Percentiles rank a stretch among this genome's conserved stretches.
Evolutionary conservation across 1,140 invertebrate species (phyloP).

Genomic region (Maconellicoccus hirsutus): DNA sequence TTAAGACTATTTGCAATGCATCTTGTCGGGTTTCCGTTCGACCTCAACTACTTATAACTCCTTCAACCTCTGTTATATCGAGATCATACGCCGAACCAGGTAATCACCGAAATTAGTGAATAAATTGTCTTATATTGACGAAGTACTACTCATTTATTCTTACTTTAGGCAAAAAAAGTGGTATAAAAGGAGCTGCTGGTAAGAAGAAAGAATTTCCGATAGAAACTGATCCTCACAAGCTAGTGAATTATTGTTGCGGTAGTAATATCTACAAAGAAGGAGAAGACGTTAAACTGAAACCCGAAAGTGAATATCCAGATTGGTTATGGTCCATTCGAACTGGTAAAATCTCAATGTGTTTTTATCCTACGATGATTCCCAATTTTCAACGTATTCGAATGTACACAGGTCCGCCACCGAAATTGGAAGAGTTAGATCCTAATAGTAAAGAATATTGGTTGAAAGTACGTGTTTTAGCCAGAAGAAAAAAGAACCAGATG

Average conservation of each 20-base stretch:
- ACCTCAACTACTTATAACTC: no score
- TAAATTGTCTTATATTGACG: no score
- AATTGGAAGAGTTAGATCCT: constrained; percentile 63
- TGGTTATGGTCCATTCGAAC: constrained; percentile 75
- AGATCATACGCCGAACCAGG: no score
- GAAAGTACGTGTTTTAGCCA: constrained; percentile 45
- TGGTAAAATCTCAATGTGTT: constrained; percentile 30
- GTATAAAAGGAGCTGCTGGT: constrained; percentile 41
- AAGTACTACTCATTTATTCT: no score
- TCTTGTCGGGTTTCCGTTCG: no score
- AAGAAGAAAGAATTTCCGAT: constrained; percentile 68
- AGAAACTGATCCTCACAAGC: constrained; percentile 69
- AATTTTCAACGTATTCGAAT: background rate
- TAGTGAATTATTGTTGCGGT: constrained; percentile 74
- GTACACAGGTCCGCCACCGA: constrained; percentile 39
- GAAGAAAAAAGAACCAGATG: constrained; percentile 48
- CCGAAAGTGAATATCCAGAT: constrained; percentile 81
- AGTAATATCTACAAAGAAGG: constrained; percentile 64
- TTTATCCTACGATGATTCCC: background rate
- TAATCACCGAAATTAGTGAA: no score
- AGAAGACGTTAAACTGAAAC: constrained; percentile 70
- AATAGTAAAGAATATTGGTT: constrained; percentile 71
- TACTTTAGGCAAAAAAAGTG: constrained; percentile 34
- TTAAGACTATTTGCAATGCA: no score
- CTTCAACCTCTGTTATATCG: no score